Percentiles rank a stretch among this genome's conserved stretches.
These are phyloP conservation scores for Cyprinodon brontotheroides DNA, from an alignment of 2,113 vertebrate species.

Conservation along the genomic window DNA sequence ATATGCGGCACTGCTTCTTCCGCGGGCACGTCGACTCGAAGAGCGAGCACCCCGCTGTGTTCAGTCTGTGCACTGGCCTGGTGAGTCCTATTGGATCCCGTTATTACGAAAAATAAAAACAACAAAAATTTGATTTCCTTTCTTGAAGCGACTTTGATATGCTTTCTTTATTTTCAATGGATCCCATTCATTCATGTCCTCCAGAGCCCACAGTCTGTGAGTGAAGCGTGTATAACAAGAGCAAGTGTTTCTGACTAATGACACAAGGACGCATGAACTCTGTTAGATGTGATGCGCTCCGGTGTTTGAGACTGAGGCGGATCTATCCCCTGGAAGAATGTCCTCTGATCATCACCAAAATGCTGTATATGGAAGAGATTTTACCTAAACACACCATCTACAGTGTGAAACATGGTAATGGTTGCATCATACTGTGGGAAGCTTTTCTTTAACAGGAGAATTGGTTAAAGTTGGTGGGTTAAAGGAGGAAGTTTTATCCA, in stretches of 20 bases:
- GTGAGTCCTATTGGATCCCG: slow-evolving; percentile 79
- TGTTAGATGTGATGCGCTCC: slow-evolving; percentile 27
- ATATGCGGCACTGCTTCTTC: slow-evolving; percentile 94
- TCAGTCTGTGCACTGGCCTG: slow-evolving; percentile 94
- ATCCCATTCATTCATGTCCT: slow-evolving; percentile 29
- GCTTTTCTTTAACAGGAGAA: neutral
- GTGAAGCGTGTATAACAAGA: slow-evolving; percentile 45
- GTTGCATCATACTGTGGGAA: neutral
- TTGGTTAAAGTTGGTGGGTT: neutral
- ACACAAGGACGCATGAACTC: slow-evolving; percentile 21
- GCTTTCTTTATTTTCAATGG: slow-evolving; percentile 23
- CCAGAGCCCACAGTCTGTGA: slow-evolving; percentile 12
- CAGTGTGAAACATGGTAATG: neutral
- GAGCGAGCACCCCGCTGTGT: slow-evolving; percentile 81
- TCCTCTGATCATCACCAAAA: neutral
- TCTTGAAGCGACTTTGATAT: slow-evolving; percentile 19
- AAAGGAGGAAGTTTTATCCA: neutral
- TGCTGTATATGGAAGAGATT: neutral
- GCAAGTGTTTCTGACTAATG: slow-evolving; percentile 45
- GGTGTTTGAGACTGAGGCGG: neutral
- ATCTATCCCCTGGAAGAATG: neutral
- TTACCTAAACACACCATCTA: neutral
- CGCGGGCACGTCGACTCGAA: slow-evolving; percentile 89
- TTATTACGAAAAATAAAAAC: too few relatives aligned
- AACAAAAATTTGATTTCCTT: too few relatives aligned